Base-by-base conservation (phyloP, 2,797 vertebrate genomes). In the Parauchenoglanis ngamensis region DNA sequence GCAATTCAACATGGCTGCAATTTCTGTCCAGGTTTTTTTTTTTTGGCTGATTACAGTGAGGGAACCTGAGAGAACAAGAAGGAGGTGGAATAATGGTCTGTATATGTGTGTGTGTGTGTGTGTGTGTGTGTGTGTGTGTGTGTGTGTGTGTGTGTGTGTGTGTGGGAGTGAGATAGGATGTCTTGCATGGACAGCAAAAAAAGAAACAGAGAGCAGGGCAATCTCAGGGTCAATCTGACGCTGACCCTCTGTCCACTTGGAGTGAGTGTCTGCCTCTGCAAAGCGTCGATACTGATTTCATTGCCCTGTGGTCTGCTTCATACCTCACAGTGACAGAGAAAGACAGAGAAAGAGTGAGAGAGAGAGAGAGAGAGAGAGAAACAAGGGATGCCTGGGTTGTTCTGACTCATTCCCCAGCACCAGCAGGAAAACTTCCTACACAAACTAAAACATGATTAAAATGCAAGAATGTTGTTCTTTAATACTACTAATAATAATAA, bases 341-440 rank as follows among this genome's bases (percentile, higher is more conserved):
- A 77, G 49, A 77, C 46, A 52, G 23, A 46, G 72, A 75, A 23
- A 83, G 44, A 23, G n/a, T n/a, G 56, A 80, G 44, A 59, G 75
- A 59, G 57, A 67, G 35, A 40, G 35, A 40, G 35, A 40, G 35
- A 40, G 35, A 72, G 17, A 73, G 59, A 10, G 19, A 56, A n/a
- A 87, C 11, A n/a, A 76, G 73, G 40, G 78, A 65, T 92, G 89
- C 90, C 89, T 90, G 86, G 87, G 90, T 90, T 90, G 91, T 81
- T 89, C 93, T 95, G 93, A 94, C 92, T 95, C 94, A 94, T 91
- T 92, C 89, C 75, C 87, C 90, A 83, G 87, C 89, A 70, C 72
- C 54, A 86, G 56, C 28, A 91, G 88, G 19, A 52, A 56, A 73
- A 82, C 61, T 82, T 87, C 61, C 8, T 15, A 83, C 57, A 76